phyloP scores from a whole-genome alignment of 2,888 invertebrate genomes.

The Pyrocoelia pectoralis region DNA sequence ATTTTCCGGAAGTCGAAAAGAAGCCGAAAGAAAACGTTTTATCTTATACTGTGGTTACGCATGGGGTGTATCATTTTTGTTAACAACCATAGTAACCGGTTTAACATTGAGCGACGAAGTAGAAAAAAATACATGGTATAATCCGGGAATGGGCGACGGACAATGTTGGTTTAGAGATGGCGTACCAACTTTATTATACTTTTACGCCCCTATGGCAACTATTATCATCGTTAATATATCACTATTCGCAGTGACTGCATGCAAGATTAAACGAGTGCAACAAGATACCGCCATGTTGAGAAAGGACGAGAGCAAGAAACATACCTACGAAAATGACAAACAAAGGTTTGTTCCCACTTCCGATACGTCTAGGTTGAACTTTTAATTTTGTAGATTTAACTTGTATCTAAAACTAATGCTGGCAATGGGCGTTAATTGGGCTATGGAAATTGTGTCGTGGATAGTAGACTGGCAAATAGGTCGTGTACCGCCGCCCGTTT shows the following conservation, averaged over 20 bases:
- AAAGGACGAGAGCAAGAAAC: constrained; percentile 68
- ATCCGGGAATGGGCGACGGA: constrained; percentile 16
- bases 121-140: constrained; percentile 16
- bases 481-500: constrained; percentile 60
- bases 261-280: constrained; percentile 71
- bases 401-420: constrained; percentile 79
- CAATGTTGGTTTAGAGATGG: constrained; percentile 58
- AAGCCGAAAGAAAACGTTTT: constrained; percentile 34
- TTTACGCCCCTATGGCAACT: constrained; percentile 73
- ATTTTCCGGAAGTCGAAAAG: constrained; percentile 22
- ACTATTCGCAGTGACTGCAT: constrained; percentile 73
- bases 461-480: constrained; percentile 55
- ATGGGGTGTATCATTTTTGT: constrained; percentile 36
- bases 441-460: constrained; percentile 80
- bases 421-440: constrained; percentile 89
- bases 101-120: not conserved
- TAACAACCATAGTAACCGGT: constrained; percentile 19
- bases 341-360: constrained; percentile 53
- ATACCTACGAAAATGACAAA: constrained; percentile 61
- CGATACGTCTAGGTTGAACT: no score
- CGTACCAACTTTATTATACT: constrained; percentile 69
- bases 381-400: not conserved
- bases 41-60: constrained; percentile 36
- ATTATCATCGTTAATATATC: constrained; percentile 70
- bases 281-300: constrained; percentile 71